Conservation (phyloP, 2,797 vertebrate species). For the Hemitrygon akajei region DNA sequence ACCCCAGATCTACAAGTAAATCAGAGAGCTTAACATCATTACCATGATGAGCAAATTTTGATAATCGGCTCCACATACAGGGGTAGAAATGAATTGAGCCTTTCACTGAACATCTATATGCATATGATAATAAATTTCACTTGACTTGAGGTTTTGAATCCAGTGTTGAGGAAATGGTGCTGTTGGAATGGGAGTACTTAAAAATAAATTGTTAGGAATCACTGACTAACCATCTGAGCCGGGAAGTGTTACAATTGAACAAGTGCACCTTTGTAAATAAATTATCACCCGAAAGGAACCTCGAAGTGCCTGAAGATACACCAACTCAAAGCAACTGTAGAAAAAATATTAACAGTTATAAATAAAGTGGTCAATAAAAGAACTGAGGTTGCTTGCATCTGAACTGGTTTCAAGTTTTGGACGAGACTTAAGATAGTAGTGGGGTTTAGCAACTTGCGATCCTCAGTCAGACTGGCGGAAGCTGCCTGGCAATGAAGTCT, state of each 20-base stretch:
- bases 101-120: too few species aligned
- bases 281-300: neutral
- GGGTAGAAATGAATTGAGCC: too few species aligned
- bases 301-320: neutral
- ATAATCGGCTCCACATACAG: neutral
- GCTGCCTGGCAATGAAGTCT: constrained; percentile 89
- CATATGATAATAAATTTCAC: too few species aligned
- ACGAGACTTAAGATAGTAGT: constrained; percentile 56
- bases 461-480: constrained; percentile 80
- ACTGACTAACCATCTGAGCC: neutral
- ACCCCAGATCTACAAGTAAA: neutral
- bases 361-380: constrained; percentile 37
- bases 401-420: constrained; percentile 54
- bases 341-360: constrained; percentile 23
- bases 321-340: neutral
- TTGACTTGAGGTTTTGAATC: neutral
- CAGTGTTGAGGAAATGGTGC: neutral
- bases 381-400: constrained; percentile 43
- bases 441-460: constrained; percentile 53
- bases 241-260: constrained; percentile 27
- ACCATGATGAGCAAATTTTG: neutral
- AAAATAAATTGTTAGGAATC: constrained; percentile 2
- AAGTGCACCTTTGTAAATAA: neutral
- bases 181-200: neutral
- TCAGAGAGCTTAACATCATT: neutral